These are phyloP conservation scores for Caenorhabditis sinica DNA, from an alignment of 2,888 invertebrate species.

Conservation along the genomic window DNA sequence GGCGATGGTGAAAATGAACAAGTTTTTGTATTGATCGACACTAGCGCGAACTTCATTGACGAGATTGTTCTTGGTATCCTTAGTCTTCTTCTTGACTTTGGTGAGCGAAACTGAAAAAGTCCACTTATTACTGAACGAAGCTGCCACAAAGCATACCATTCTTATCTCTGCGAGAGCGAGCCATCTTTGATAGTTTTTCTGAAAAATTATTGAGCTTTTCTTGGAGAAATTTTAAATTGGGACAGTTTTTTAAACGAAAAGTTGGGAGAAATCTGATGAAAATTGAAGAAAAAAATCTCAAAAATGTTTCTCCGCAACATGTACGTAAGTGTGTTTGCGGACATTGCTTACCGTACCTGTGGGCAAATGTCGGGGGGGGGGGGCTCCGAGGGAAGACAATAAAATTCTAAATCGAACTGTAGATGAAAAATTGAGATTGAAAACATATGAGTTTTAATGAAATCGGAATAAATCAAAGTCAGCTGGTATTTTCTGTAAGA, in stretches of 20 bases:
- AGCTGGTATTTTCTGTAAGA: too few relatives aligned
- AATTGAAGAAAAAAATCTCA: neutral
- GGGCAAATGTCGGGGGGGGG: neutral
- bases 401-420: too few relatives aligned
- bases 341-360: conserved; percentile 1
- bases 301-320: neutral
- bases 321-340: conserved; percentile 19
- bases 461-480: too few relatives aligned
- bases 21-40: conserved; percentile 90
- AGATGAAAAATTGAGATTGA: too few relatives aligned
- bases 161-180: conserved; percentile 67
- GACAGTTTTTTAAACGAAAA: neutral
- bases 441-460: too few relatives aligned
- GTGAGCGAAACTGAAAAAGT: conserved; percentile 90
- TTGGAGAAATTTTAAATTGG: neutral
- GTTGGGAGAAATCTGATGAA: neutral
- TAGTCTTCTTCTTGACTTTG: conserved; percentile 94
- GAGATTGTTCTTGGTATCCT: conserved; percentile 92
- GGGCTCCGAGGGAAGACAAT: neutral
- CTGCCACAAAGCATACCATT: conserved; percentile 30
- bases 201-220: conserved; percentile 5
- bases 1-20: conserved; percentile 93
- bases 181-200: conserved; percentile 48
- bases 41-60: conserved; percentile 91
- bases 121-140: neutral